phyloP scores from a whole-genome alignment of 1,140 invertebrate species.

The Drosophila murphyi region DNA sequence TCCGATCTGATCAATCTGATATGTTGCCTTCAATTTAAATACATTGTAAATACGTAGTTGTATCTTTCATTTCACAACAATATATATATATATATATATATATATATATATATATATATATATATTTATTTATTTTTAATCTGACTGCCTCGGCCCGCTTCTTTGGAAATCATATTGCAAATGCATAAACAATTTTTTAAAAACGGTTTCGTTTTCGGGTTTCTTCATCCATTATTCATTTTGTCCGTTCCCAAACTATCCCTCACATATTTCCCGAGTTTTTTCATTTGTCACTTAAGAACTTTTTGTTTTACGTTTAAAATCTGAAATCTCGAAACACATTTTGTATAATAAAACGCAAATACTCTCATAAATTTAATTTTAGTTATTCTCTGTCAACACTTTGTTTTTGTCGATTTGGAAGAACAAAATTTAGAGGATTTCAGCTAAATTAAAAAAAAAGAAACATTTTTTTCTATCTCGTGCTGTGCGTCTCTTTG shows the following conservation, averaged over 20 bases:
- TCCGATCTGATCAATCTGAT: slow-evolving; percentile 8
- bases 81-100: too few species aligned
- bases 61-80: background rate
- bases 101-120: background rate
- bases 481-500: slow-evolving; percentile 50
- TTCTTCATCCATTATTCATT: slow-evolving; percentile 45
- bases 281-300: slow-evolving; percentile 61
- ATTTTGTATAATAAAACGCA: slow-evolving; percentile 63
- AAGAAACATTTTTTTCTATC: slow-evolving; percentile 30
- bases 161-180: slow-evolving; percentile 46
- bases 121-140: background rate
- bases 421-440: slow-evolving; percentile 50
- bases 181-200: slow-evolving; percentile 21
- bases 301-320: slow-evolving; percentile 26
- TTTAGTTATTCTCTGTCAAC: slow-evolving; percentile 69
- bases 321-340: slow-evolving; percentile 47
- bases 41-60: background rate
- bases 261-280: slow-evolving; percentile 34
- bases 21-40: background rate
- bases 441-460: slow-evolving; percentile 64
- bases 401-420: slow-evolving; percentile 75
- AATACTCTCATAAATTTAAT: slow-evolving; percentile 49
- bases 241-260: slow-evolving; percentile 58
- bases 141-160: slow-evolving; percentile 3
- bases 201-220: slow-evolving; percentile 58